phyloP scores from a whole-genome alignment of 1,140 invertebrate genomes.

The Calliphora vicina region DNA sequence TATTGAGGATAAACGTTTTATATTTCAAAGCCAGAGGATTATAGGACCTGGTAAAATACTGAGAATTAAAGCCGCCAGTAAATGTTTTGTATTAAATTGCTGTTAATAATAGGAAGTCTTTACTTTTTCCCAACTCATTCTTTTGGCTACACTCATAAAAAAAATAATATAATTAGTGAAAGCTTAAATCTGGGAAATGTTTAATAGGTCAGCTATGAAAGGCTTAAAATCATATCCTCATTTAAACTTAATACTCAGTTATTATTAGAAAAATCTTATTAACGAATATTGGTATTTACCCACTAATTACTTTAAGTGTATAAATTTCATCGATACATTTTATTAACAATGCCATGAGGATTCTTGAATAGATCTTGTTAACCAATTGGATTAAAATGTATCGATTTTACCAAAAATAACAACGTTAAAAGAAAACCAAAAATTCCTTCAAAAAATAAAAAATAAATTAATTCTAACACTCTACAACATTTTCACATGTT shows the following conservation, averaged over 20 bases:
- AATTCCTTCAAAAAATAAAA: background rate
- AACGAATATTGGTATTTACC: too few species aligned
- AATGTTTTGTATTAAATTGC: background rate
- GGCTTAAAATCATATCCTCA: too few species aligned
- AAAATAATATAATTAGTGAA: too few species aligned
- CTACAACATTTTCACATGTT: background rate
- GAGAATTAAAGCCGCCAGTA: background rate
- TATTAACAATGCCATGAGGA: background rate
- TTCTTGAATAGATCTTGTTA: background rate
- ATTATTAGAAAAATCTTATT: too few species aligned
- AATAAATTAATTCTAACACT: background rate
- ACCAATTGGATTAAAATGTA: background rate
- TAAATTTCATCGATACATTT: background rate
- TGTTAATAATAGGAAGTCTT: background rate
- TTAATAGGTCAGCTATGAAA: too few species aligned
- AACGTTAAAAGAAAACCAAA: background rate
- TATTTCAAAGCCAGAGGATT: background rate
- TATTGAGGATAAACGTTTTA: slow-evolving; percentile 6
- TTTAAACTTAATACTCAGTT: background rate
- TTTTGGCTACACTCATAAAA: background rate
- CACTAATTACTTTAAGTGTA: background rate
- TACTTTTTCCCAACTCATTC: background rate
- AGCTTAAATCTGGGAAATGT: too few species aligned
- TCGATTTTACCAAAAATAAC: background rate
- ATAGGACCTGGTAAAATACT: background rate